Percentiles rank a stretch among this genome's conserved stretches.
Evolutionary conservation across 2,113 vertebrate species (phyloP).

Genomic region (Pterophyllum scalare): DNA sequence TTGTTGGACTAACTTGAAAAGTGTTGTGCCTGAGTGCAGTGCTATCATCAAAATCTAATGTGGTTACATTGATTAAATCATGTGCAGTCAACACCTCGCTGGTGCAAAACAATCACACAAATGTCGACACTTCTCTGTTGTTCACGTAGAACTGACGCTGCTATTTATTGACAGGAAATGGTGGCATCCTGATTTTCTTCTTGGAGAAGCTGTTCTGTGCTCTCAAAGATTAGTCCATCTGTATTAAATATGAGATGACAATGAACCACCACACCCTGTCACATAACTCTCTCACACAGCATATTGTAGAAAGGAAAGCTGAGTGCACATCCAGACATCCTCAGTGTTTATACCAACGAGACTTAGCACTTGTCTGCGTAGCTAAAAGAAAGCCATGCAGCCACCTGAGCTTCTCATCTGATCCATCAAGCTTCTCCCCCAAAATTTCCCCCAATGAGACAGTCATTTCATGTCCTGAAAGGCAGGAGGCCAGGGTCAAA

Average conservation of each 20-base stretch:
- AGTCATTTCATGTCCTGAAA: constrained; percentile 76
- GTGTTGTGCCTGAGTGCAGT: background rate
- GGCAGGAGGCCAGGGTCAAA: constrained; percentile 75
- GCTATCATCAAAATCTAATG: background rate
- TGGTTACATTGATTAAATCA: background rate
- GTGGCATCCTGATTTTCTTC: background rate
- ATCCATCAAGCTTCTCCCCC: constrained; percentile 32
- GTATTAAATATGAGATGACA: background rate
- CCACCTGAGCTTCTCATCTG: constrained; percentile 39
- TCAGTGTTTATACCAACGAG: background rate
- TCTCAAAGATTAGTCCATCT: background rate
- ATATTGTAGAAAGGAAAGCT: background rate
- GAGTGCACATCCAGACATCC: background rate
- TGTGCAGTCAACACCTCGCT: background rate
- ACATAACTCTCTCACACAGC: background rate
- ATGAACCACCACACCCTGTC: background rate
- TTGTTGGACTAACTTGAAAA: background rate
- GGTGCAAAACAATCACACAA: background rate
- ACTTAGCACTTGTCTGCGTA: background rate
- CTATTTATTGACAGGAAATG: constrained; percentile 7
- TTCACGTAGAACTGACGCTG: background rate
- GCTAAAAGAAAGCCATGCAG: background rate
- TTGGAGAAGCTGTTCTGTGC: background rate
- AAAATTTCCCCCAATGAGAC: constrained; percentile 55
- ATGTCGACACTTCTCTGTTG: background rate